A percentile compares a stretch with the other conserved stretches of the same genome.
These are phyloP conservation scores for Lycocorax pyrrhopterus DNA, from an alignment of 2,113 vertebrate species.

Conservation along the genomic window DNA sequence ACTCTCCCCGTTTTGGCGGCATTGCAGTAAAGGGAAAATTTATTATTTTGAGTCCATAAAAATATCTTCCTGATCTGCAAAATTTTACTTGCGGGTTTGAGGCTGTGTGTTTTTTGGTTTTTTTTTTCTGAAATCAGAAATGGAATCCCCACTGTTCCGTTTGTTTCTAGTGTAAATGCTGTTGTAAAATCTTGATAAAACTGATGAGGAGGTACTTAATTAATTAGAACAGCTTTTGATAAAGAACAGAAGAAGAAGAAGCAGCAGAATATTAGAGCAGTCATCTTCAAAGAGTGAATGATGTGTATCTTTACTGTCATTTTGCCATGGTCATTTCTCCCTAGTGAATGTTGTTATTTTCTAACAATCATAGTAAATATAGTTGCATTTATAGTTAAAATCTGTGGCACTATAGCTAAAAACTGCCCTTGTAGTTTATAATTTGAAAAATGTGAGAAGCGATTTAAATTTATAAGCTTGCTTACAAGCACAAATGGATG, in stretches of 20 bases:
- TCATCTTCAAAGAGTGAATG: background rate
- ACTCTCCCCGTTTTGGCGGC: background rate
- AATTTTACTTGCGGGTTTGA: background rate
- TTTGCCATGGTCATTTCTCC: background rate
- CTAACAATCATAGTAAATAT: background rate
- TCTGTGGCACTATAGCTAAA: background rate
- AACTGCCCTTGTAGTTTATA: background rate
- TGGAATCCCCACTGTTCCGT: background rate
- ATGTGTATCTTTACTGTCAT: background rate
- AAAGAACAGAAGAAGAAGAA: background rate
- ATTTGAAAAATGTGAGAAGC: background rate
- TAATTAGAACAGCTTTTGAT: background rate
- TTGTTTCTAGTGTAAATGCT: background rate
- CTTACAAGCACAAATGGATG: background rate
- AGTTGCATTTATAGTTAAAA: background rate
- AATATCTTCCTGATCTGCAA: background rate
- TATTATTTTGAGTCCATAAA: background rate
- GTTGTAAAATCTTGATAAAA: background rate
- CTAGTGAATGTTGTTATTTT: background rate
- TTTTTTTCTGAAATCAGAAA: background rate
- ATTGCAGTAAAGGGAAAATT: background rate
- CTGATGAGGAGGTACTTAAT: background rate
- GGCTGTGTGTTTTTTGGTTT: fast-evolving
- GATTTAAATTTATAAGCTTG: background rate
- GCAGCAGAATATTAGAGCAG: background rate